Percentiles rank a stretch among this genome's conserved stretches.
These are phyloP conservation scores for Oxytorus armatus DNA, from an alignment of 2,888 invertebrate genomes.

Conservation along the genomic window DNA sequence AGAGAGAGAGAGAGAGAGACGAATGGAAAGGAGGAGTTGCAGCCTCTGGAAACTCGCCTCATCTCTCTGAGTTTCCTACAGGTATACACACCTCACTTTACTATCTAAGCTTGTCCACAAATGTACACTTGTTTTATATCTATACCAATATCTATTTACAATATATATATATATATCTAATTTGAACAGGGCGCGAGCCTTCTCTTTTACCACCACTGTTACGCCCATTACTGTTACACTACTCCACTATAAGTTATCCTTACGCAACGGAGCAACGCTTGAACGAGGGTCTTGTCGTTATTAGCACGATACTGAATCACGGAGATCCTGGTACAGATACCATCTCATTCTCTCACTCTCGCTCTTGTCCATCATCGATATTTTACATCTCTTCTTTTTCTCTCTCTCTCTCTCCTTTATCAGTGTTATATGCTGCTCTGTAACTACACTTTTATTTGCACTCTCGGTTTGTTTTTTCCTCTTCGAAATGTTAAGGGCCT, in stretches of 20 bases:
- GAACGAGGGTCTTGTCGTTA: conserved; percentile 59
- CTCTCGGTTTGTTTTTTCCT: conserved; percentile 9
- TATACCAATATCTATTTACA: conserved; percentile 3
- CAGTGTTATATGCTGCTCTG: conserved; percentile 24
- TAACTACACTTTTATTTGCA: conserved; percentile 17
- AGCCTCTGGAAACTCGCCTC: conserved; percentile 62
- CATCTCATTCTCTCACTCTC: conserved; percentile 43
- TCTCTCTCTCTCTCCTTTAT: conserved; percentile 38
- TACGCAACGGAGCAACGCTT: conserved; percentile 53
- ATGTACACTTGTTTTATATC: conserved; percentile 1
- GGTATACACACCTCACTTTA: conserved; percentile 48
- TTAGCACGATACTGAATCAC: conserved; percentile 64
- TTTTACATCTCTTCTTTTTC: conserved; percentile 17
- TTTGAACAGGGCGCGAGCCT: conserved; percentile 50
- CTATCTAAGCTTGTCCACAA: conserved; percentile 28
- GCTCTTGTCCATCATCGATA: conserved; percentile 14
- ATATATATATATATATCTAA: conserved; percentile 20
- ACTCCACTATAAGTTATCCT: conserved; percentile 54
- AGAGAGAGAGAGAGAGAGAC: conserved; percentile 41
- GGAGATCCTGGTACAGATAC: conserved; percentile 62
- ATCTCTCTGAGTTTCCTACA: conserved; percentile 53
- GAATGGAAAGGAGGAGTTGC: conserved; percentile 61
- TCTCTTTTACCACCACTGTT: conserved; percentile 66
- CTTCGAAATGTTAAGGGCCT: conserved; percentile 52
- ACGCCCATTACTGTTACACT: conserved; percentile 66